Base-by-base conservation (phyloP, 2,797 vertebrate species). In the Crotalus adamanteus region DNA sequence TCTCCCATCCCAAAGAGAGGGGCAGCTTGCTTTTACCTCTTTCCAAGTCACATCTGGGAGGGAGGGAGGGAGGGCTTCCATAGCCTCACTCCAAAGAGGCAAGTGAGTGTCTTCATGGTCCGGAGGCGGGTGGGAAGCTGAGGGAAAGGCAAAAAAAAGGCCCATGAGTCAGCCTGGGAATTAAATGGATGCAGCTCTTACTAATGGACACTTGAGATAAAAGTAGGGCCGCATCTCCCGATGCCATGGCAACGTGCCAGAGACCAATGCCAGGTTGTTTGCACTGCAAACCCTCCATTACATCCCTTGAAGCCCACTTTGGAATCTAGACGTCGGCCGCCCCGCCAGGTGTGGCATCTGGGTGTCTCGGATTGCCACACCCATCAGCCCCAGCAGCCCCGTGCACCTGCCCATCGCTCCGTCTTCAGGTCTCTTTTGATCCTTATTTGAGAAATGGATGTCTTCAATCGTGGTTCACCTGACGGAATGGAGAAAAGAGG, bases 191-290 rank as follows among this genome's bases (percentile, higher is more conserved):
- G 55, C 59, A 61, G 55, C 60, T 28, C 78, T 56, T 4, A 6
- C 60, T 90, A 69, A 92, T 90, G 92, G 88, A 57, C 9, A 31
- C 88, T 90, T 57, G 88, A 92, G 53, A 65, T 26, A 53, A 22
- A 92, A 90, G 85, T 69, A 53, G 86, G 51, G 69, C 22, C 3
- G 88, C 78, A 63, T 90, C 51, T 47, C 73, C n/a, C 8, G 78
- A 37, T 61, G 25, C 88, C 92, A 90, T 92, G 63, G 88, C 60
- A 90, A 92, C 88, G 25, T 11, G 56, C 4, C 37, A 37, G 1
- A 5, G 47, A 20, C 57, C 57, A 61, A 26, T 25, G 26, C 22
- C n/a, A 57, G 65, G 55, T 4, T 37, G 28, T 7, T 59, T n/a
- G 16, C 3, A 2, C 69, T 89, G n/a, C 87, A 78, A 60, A 42